A percentile compares a stretch with the other conserved stretches of the same genome.
Conservation (phyloP, 1,140 invertebrate genomes). For the Radopholus similis region DNA sequence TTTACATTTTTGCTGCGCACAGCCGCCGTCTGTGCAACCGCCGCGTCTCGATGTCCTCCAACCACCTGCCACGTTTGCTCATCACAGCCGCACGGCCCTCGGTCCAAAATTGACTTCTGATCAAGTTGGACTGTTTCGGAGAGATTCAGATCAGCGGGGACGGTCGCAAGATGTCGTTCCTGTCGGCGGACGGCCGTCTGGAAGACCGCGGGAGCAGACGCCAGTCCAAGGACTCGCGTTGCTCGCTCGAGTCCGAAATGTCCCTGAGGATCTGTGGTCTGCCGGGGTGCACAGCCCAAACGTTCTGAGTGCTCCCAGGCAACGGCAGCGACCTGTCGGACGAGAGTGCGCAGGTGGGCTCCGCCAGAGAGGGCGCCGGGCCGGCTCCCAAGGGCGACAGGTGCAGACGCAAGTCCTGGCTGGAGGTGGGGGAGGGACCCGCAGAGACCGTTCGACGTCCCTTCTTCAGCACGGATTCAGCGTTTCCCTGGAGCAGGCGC, state of each 20-base stretch:
- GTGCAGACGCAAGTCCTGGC: constrained; percentile 52
- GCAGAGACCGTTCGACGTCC: not conserved
- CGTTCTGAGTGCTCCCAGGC: constrained; percentile 14
- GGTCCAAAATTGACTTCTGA: too few relatives aligned
- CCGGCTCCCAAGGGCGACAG: not conserved
- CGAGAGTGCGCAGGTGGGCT: constrained; percentile 40
- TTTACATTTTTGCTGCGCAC: not conserved
- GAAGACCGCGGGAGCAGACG: constrained; percentile 45
- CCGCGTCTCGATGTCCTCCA: constrained; percentile 50
- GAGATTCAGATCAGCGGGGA: constrained; percentile 47
- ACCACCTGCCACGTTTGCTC: constrained; percentile 53
- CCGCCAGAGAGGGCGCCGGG: not conserved
- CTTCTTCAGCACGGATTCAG: constrained; percentile 31
- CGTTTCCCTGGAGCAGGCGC: constrained; percentile 46
- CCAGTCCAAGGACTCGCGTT: constrained; percentile 51
- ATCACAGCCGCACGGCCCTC: constrained; percentile 59
- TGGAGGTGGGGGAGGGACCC: constrained; percentile 37
- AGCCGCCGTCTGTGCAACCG: constrained; percentile 45
- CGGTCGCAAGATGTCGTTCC: constrained; percentile 57
- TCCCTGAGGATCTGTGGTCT: constrained; percentile 52
- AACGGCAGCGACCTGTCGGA: constrained; percentile 58
- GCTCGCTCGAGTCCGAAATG: constrained; percentile 54
- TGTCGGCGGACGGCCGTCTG: constrained; percentile 54
- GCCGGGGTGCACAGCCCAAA: too few relatives aligned
- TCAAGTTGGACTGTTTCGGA: too few relatives aligned